Base-by-base conservation (phyloP, 2,888 invertebrate species). In the Cetonia aurata region DNA sequence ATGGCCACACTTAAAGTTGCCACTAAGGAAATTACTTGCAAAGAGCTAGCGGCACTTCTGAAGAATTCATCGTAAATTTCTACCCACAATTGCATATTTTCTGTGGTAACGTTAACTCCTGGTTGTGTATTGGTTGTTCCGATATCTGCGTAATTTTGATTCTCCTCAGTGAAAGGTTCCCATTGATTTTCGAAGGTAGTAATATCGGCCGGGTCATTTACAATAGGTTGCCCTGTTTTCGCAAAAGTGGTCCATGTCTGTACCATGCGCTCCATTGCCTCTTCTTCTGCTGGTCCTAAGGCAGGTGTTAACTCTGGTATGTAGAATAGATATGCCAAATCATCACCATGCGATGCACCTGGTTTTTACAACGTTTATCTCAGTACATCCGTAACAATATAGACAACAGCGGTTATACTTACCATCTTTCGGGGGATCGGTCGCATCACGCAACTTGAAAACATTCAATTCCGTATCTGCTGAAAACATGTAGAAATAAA, bases 181-280 rank as follows among this genome's bases (percentile, higher is more conserved):
- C 17, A 19, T 50, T 50, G 50, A 12, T 53, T n/a, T 19, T 59
- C 59, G 6, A 25, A n/a, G 59, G 46, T 46, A 19, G 46, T 12
- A n/a, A 9, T n/a, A n/a, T 71, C 56, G 46, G 2, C 50, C 3
- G 73, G 72, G 46, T 75, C 74, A 19, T 33, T n/a, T 46, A 13
- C 25, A 60, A 33, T 15, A 37, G 79, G 79, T 70, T 76, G 74
- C 50, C 79, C 79, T 41, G 72, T 74, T 62, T 74, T 76, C 0
- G 79, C 81, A 74, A 81, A 81, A 67, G 73, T 79, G 4, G 80
- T 75, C 80, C 80, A 81, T 10, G 77, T 69, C 71, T 75, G 78
- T 1, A 76, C 74, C 17, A 80, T 67, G 46, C 76, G 74, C 10
- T 71, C 55, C 4, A 77, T 57, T 9, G 75, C 69, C 2, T 66